Evolutionary conservation across 2,113 vertebrate species (phyloP), one percentile per base, ranked within the genome.

Genomic region (Microcebus griseorufus): DNA sequence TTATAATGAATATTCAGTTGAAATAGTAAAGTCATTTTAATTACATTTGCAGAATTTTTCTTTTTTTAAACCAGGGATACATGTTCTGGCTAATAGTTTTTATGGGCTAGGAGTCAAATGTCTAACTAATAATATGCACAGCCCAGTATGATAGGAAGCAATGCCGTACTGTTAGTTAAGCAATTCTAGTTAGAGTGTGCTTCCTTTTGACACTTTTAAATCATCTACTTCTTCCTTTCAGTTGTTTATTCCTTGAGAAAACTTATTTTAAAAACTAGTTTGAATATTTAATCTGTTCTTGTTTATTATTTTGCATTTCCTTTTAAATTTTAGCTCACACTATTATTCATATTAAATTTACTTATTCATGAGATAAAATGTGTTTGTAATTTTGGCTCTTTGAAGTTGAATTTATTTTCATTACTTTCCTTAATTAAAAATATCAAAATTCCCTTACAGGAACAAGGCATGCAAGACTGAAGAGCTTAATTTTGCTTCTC

Each of bases 11-110:
- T 97, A 88, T 80, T 95, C 94, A 95, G 42, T 97, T 96, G 80
- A 76, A 97, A 69, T 80, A 89, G 58, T 69, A 42, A 96, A 84
- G 10, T 92, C 64, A 89, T 97, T 97, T 97, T 92, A 98, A 98
- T 97, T 97, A 95, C 90, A 97, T 96, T 92, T 96, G 23, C 45
- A 98, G 92, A 91, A 89, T 97, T 97, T 97, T 97, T 14, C 53
- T n/a, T 48, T 58, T 86, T 80, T 78, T 34, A 64, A 95, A 42
- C 27, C 32, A 88, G 45, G 60, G 20, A n/a, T 32, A 67, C 23
- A 32, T 84, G 37, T 81, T 91, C 18, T 88, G 34, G 55, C n/a
- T 86, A 82, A 78, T 32, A 87, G 51, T n/a, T 93, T 78, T 92
- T 84, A 70, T 53, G 53, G 22, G 58, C 80, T 9, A 84, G 51